Evolutionary conservation across 2,888 invertebrate species (phyloP).

Genomic region (Melipona bicolor): DNA sequence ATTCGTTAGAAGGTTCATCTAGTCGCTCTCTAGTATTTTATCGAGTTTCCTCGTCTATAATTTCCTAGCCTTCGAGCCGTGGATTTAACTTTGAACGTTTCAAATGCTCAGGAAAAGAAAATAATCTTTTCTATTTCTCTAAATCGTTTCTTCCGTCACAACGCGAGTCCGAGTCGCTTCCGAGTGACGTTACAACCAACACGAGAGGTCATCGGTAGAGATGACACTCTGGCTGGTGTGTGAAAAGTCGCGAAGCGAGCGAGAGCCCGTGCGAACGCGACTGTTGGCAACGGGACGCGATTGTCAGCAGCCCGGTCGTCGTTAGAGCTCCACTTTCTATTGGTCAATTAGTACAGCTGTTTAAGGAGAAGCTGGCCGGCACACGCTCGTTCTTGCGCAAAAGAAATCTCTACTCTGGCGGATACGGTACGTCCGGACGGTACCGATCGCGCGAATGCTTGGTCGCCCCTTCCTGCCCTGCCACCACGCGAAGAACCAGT

Average conservation of each 20-base stretch:
- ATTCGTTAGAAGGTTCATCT: conserved; percentile 5
- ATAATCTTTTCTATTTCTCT: too few species aligned
- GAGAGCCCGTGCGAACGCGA: conserved; percentile 45
- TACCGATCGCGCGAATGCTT: conserved; percentile 33
- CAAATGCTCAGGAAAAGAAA: too few species aligned
- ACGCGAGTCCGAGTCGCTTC: too few species aligned
- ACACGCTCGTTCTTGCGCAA: conserved; percentile 66
- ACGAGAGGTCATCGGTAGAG: conserved; percentile 2
- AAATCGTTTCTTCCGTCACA: not conserved
- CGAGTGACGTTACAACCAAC: conserved; percentile 24
- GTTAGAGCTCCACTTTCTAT: conserved; percentile 76
- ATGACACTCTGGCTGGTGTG: conserved; percentile 8
- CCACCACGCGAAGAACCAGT: conserved; percentile 45
- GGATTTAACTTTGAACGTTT: too few species aligned
- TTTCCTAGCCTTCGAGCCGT: too few species aligned
- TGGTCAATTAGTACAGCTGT: conserved; percentile 78
- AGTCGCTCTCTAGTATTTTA: too few species aligned
- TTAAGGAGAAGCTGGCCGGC: conserved; percentile 72
- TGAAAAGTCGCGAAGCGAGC: conserved; percentile 31
- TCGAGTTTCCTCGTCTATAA: too few species aligned
- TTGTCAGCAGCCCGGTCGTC: conserved; percentile 67
- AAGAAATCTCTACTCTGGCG: conserved; percentile 66
- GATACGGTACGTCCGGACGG: conserved; percentile 38
- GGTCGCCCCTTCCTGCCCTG: conserved; percentile 34
- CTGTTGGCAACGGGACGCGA: conserved; percentile 64